Base-by-base conservation (phyloP, 2,113 vertebrate genomes). In the Okapia johnstoni region DNA sequence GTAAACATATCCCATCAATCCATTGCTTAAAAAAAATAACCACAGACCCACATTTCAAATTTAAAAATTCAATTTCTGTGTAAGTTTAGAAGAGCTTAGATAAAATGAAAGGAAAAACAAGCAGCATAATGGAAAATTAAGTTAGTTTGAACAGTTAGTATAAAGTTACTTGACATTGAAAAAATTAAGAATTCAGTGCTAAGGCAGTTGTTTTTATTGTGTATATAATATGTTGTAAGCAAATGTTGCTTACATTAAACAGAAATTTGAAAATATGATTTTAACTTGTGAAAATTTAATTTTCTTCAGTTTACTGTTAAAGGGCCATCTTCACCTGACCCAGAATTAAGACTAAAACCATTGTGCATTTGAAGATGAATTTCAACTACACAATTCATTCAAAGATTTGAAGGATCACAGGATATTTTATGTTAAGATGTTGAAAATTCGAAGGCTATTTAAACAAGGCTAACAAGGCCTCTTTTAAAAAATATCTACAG, bases 71-170 rank as follows among this genome's bases (percentile, higher is more conserved):
- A 98, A 97, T 92, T 97, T 98, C 96, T 98, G 98, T 96, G 97
- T 98, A 98, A 98, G 96, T 97, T 98, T 97, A 97, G 95, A 98
- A 98, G 77, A 98, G 94, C 61, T 98, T 90, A 96, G 94, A 96
- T 96, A 98, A 98, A 94, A 94, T 93, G 95, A 98, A 98, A 98
- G 97, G 96, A 98, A 98, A 98, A 98, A 93, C 92, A 98, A 99
- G 98, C 98, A 97, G 93, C 98, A 98, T 98, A 98, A 98, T 99
- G 99, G 99, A 99, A 99, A 99, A 99, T 98, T 98, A 99, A 98
- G 98, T 98, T 98, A 98, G 98, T 97, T 76, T 97, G 93, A 85
- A 98, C 28, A 96, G 95, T 97, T 95, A 98, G 92, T 86, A 94
- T 17, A 58, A 93, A 91, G 76, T 90, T 76, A 95, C 95, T 76